Percentiles rank a stretch among this genome's conserved stretches.
Conservation (phyloP, 2,113 vertebrate genomes). For the Deroptyus accipitrinus region DNA sequence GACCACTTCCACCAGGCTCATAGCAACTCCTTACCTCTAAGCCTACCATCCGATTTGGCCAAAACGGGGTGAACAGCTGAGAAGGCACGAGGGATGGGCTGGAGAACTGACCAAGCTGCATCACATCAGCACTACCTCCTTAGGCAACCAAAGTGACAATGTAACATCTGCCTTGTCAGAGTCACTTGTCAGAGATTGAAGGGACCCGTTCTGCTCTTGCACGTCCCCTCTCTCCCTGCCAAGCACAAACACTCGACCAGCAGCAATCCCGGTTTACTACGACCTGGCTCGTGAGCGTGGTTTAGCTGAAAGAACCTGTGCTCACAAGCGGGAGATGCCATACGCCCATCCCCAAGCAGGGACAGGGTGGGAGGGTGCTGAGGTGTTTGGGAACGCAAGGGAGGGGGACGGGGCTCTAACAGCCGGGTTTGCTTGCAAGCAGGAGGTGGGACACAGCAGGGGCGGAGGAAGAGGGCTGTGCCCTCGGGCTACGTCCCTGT, state of each 20-base stretch:
- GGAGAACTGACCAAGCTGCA: background rate
- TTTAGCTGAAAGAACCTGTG: background rate
- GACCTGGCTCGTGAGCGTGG: background rate
- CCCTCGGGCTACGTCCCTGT: background rate
- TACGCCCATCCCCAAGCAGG: rapidly evolving
- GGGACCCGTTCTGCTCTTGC: background rate
- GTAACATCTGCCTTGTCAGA: background rate
- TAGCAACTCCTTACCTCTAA: background rate
- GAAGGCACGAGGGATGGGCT: background rate
- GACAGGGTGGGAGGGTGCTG: background rate
- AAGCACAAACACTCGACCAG: background rate
- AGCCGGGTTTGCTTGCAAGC: rapidly evolving
- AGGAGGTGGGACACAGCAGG: constrained; percentile 6
- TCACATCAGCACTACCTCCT: background rate
- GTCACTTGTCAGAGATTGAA: background rate
- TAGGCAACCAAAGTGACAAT: background rate
- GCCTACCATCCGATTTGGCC: background rate
- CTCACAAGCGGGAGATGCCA: background rate
- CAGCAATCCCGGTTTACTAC: background rate
- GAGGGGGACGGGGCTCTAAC: background rate
- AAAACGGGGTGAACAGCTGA: background rate
- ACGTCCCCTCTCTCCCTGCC: background rate
- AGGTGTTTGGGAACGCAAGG: background rate
- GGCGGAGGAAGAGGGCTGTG: constrained; percentile 6
- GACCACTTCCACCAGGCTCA: background rate